phyloP scores from a whole-genome alignment of 2,797 vertebrate genomes.

The Carcharodon carcharias region DNA sequence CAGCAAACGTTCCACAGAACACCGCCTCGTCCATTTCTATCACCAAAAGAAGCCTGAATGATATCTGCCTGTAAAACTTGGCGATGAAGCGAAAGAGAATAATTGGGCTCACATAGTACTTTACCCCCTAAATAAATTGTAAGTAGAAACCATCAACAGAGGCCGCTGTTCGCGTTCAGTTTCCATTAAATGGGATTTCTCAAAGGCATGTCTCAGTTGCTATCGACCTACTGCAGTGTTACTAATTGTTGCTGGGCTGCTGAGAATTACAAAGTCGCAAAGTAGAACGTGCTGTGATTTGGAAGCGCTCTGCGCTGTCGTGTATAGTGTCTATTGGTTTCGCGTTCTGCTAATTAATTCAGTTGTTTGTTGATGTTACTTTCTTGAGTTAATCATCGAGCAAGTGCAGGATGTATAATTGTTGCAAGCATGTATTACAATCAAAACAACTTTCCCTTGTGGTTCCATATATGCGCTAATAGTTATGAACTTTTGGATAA shows the following conservation, averaged over 20 bases:
- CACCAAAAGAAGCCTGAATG: background rate
- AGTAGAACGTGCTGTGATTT: slow-evolving; percentile 26
- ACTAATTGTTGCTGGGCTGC: slow-evolving; percentile 27
- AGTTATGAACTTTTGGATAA: slow-evolving; percentile 8
- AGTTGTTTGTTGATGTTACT: slow-evolving; percentile 34
- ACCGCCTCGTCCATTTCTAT: background rate
- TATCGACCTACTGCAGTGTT: slow-evolving; percentile 34
- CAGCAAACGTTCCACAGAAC: background rate
- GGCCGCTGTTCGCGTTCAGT: slow-evolving; percentile 36
- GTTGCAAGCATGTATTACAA: slow-evolving; percentile 19
- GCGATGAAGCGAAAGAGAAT: background rate
- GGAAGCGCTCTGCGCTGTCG: slow-evolving; percentile 23
- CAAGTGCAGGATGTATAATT: slow-evolving; percentile 31
- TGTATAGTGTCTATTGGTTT: slow-evolving; percentile 23
- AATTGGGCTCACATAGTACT: background rate
- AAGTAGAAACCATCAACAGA: slow-evolving; percentile 27
- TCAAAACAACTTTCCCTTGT: slow-evolving; percentile 33
- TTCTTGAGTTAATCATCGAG: slow-evolving; percentile 26
- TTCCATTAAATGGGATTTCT: slow-evolving; percentile 13
- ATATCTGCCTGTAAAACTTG: background rate
- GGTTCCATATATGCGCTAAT: background rate
- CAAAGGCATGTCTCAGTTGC: background rate
- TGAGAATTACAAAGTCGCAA: slow-evolving; percentile 26
- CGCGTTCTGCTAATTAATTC: slow-evolving; percentile 30
- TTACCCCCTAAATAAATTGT: slow-evolving; percentile 1